Percentiles rank a stretch among this genome's conserved stretches.
Conservation (phyloP, 2,797 vertebrate species). For the Pelodytes ibericus region DNA sequence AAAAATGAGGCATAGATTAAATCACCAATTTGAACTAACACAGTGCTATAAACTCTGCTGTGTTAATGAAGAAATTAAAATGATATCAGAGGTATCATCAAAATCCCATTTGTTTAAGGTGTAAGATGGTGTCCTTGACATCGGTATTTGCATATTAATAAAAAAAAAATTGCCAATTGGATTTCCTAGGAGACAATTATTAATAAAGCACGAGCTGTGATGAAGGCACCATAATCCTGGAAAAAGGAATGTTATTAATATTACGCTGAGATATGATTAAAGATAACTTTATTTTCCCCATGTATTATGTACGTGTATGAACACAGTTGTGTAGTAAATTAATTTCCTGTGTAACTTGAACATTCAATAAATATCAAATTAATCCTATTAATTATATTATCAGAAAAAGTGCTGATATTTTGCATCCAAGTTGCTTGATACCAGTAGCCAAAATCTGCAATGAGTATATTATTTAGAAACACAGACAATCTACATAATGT, state of each 20-base stretch:
- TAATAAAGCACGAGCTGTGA: slow-evolving; percentile 31
- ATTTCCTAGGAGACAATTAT: slow-evolving; percentile 36
- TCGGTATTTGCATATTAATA: slow-evolving; percentile 45
- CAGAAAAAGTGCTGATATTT: too few species aligned
- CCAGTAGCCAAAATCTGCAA: too few species aligned
- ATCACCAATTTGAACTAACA: background rate
- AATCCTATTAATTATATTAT: too few species aligned
- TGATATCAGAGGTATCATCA: slow-evolving; percentile 19
- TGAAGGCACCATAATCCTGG: background rate
- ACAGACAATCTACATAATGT: too few species aligned
- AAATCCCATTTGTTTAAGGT: slow-evolving; percentile 41
- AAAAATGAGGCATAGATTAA: background rate
- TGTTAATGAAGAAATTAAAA: slow-evolving; percentile 26
- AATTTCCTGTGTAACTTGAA: too few species aligned
- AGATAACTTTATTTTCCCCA: background rate
- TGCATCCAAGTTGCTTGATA: too few species aligned
- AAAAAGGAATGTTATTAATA: background rate
- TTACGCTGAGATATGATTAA: background rate
- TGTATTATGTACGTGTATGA: background rate
- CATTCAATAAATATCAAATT: too few species aligned
- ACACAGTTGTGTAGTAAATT: too few species aligned
- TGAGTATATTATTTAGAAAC: too few species aligned
- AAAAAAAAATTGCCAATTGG: slow-evolving; percentile 26
- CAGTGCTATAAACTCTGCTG: background rate
- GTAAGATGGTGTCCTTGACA: slow-evolving; percentile 40